phyloP scores from a whole-genome alignment of 2,888 invertebrate species.

The Syritta pipiens region DNA sequence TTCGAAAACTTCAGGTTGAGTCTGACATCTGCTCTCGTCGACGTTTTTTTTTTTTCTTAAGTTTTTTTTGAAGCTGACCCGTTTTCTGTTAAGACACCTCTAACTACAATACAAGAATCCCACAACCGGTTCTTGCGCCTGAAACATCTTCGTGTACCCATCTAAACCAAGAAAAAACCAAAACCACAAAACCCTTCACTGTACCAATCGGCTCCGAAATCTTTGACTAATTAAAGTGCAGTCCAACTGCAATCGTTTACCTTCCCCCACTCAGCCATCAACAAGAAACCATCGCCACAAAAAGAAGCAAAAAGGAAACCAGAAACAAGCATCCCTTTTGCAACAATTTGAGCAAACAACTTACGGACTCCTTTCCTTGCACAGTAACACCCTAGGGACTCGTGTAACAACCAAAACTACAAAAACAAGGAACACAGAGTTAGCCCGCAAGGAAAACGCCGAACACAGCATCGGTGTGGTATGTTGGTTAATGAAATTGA shows the following conservation, averaged over 20 bases:
- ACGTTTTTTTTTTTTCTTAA: no score
- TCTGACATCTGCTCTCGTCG: no score
- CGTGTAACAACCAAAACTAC: neutral
- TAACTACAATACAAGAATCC: no score
- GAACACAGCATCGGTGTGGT: slow-evolving; percentile 50
- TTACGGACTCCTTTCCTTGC: neutral
- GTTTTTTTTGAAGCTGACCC: no score
- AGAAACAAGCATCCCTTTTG: neutral
- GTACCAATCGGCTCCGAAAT: neutral
- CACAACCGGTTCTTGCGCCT: no score
- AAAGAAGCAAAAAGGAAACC: neutral
- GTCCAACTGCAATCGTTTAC: slow-evolving; percentile 14
- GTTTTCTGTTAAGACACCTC: no score
- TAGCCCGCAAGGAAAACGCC: slow-evolving; percentile 62
- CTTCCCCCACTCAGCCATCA: neutral
- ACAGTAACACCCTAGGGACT: slow-evolving; percentile 21
- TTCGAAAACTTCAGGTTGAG: no score
- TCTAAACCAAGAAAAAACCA: no score
- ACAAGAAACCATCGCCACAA: no score
- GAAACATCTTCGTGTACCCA: no score
- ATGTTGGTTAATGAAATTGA: slow-evolving; percentile 46
- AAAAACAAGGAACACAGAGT: slow-evolving; percentile 68
- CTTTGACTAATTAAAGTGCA: slow-evolving; percentile 27
- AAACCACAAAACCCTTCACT: no score
- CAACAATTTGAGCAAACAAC: slow-evolving; percentile 13